Evolutionary conservation across 2,113 vertebrate genomes (phyloP).

Genomic region (Gulo gulo): DNA sequence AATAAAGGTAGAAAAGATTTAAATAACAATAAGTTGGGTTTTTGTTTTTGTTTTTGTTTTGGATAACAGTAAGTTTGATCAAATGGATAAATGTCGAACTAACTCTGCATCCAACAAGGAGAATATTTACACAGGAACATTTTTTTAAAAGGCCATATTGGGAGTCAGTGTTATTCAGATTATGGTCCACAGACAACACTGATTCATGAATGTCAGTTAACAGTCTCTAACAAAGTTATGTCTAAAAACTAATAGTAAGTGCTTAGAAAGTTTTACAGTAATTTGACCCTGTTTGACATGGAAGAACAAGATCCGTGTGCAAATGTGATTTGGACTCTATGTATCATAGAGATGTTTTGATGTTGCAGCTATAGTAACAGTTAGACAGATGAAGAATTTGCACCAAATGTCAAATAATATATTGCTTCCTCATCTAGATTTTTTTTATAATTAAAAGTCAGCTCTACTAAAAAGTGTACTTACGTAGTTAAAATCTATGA

Average conservation of each 20-base stretch:
- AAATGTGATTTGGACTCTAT: neutral
- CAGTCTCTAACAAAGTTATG: neutral
- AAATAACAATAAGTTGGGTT: neutral
- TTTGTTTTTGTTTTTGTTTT: neutral
- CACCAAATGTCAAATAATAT: neutral
- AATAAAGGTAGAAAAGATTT: neutral
- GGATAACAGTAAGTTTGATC: neutral
- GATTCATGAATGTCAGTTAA: neutral
- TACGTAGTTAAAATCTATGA: neutral
- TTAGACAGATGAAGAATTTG: neutral
- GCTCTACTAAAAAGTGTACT: neutral
- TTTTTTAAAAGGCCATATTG: neutral
- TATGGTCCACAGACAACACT: neutral
- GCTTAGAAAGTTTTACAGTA: neutral
- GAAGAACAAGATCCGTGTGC: neutral
- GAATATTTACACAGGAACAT: neutral
- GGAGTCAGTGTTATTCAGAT: neutral
- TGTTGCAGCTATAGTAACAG: neutral
- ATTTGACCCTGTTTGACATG: neutral
- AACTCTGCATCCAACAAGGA: neutral
- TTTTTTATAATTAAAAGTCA: neutral
- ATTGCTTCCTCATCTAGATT: neutral
- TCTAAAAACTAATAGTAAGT: neutral
- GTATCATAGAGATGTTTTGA: neutral
- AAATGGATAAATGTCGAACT: neutral